Evolutionary conservation across 2,888 invertebrate genomes (phyloP), one percentile per base, ranked within the genome.

Genomic region (Dinocampus coccinellae): DNA sequence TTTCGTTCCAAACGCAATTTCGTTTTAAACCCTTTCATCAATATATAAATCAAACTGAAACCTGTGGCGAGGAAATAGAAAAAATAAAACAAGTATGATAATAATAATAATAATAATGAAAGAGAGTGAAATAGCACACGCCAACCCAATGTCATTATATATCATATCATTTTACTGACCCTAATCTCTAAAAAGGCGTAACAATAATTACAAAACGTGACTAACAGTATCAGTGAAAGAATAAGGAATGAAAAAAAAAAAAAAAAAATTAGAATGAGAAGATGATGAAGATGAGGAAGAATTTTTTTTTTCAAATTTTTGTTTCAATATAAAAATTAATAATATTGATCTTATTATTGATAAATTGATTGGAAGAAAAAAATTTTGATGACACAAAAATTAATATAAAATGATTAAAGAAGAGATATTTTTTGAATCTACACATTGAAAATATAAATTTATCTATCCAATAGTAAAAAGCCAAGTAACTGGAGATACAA

Each of bases 371-470:
- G 7, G 16, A 16, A 20, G 0, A 16, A 47, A 26, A 16, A n/a
- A 26, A 26, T n/a, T 3, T 26, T n/a, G n/a, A 39, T 10, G 11
- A 20, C 9, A 13, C 1, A 1, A 16, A 16, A 47, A 47, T 42
- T 68, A 68, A 68, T 68, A 39, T 58, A 58, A 53, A 60, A 33
- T 60, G 58, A 68, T 57, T 57, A n/a, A n/a, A n/a, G 57, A 29
- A 13, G 74, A 77, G 74, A 74, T 33, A 64, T 58, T 26, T 58
- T 53, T 24, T 20, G 70, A 68, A n/a, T n/a, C n/a, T 72, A 69
- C 29, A 57, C 75, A 69, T 73, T 73, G 76, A 73, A 71, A 70
- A 39, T 69, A 69, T 55, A 55, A 26, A n/a, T 55, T 13, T n/a
- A 26, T 13, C 26, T 55, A n/a, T 4, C 13, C n/a, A 26, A 55